phyloP scores from a whole-genome alignment of 1,140 invertebrate genomes.

The Nasonia longicornis region DNA sequence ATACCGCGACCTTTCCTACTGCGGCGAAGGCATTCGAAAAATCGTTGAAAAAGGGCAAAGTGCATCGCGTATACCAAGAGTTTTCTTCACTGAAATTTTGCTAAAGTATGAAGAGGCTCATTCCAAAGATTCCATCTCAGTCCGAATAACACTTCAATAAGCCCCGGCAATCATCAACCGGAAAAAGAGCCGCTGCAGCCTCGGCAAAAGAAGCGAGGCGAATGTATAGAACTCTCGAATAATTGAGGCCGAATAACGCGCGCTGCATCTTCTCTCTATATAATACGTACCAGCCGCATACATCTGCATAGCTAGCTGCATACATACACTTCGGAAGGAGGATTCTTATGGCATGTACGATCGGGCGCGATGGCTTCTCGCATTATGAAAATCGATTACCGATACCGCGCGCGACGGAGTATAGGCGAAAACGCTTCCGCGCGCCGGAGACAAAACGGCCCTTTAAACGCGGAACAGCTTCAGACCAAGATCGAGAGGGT shows the following conservation, averaged over 20 bases:
- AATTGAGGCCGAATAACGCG: slow-evolving; percentile 11
- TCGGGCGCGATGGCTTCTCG: slow-evolving; percentile 26
- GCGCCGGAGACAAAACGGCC: slow-evolving; percentile 1
- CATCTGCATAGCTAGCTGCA: neutral
- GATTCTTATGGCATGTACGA: neutral
- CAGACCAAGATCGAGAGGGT: neutral
- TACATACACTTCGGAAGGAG: neutral
- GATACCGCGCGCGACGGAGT: slow-evolving; percentile 3
- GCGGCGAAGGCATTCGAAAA: too few species aligned
- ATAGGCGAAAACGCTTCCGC: neutral
- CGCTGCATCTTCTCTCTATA: neutral
- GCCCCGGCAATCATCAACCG: neutral
- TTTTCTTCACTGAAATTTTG: too few species aligned
- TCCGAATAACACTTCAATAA: neutral
- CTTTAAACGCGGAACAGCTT: neutral
- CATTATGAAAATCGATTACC: slow-evolving; percentile 54
- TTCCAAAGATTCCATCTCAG: neutral
- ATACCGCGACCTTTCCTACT: too few species aligned
- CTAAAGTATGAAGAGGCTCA: too few species aligned
- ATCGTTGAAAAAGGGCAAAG: too few species aligned
- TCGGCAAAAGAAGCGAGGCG: neutral
- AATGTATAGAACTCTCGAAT: neutral
- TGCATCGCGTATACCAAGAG: too few species aligned
- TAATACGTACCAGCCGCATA: neutral
- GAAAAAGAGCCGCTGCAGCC: neutral